phyloP scores from a whole-genome alignment of 2,888 invertebrate species.

The Heliconius sara region DNA sequence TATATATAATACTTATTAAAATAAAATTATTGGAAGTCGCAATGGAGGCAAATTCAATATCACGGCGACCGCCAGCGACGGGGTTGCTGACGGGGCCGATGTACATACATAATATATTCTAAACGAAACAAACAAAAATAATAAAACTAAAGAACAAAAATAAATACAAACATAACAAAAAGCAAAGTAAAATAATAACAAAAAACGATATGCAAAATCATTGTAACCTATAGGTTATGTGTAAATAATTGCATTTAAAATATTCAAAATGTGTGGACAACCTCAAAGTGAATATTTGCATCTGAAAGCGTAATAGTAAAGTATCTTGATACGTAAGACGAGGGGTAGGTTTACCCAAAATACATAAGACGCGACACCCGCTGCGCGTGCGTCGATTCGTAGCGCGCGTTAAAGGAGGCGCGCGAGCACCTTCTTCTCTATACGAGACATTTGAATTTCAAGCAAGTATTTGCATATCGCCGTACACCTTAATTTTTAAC shows the following conservation, averaged over 20 bases:
- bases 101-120: slow-evolving; percentile 61
- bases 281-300: slow-evolving; percentile 68
- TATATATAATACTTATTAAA: slow-evolving; percentile 81
- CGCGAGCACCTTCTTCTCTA: slow-evolving; percentile 56
- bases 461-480: slow-evolving; percentile 83
- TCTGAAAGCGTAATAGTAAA: slow-evolving; percentile 71
- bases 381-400: slow-evolving; percentile 70
- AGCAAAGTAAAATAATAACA: slow-evolving; percentile 63
- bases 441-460: slow-evolving; percentile 70
- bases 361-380: slow-evolving; percentile 70
- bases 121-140: slow-evolving; percentile 72
- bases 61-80: slow-evolving; percentile 59
- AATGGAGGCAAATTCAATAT: slow-evolving; percentile 77
- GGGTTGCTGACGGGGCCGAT: slow-evolving; percentile 52
- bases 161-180: slow-evolving; percentile 83
- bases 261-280: slow-evolving; percentile 43
- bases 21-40: slow-evolving; percentile 81
- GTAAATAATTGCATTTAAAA: slow-evolving; percentile 35
- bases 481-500: slow-evolving; percentile 76
- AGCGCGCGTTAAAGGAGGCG: slow-evolving; percentile 55
- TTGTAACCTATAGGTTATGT: slow-evolving; percentile 46
- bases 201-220: slow-evolving; percentile 80
- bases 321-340: slow-evolving; percentile 65
- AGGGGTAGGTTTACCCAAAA: slow-evolving; percentile 68
- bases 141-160: slow-evolving; percentile 80